A percentile compares a stretch with the other conserved stretches of the same genome.
Conservation (phyloP, 2,888 invertebrate species). For the Scotopteryx bipunctaria region DNA sequence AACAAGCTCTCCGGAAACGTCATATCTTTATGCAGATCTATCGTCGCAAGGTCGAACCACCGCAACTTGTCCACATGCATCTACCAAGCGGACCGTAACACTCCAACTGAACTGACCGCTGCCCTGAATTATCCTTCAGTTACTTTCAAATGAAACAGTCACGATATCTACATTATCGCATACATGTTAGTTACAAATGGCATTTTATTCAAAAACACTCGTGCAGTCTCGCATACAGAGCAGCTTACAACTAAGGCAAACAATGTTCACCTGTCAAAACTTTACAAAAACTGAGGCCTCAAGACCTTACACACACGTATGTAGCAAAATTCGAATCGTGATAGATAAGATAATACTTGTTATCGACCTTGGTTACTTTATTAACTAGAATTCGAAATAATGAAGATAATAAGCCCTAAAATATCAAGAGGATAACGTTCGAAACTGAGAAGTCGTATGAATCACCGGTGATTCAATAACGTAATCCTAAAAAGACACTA, state of each 20-base stretch:
- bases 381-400: conserved; percentile 8
- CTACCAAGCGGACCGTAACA: conserved; percentile 37
- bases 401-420: conserved; percentile 1
- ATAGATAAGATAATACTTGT: conserved; percentile 71
- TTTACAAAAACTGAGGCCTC: conserved; percentile 55
- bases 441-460: no score
- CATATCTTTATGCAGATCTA: conserved; percentile 49
- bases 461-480: conserved; percentile 26
- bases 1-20: conserved; percentile 56
- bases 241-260: conserved; percentile 51
- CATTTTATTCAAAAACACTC: conserved; percentile 36
- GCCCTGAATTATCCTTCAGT: conserved; percentile 28
- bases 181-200: conserved; percentile 25
- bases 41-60: conserved; percentile 54
- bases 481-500: conserved; percentile 24
- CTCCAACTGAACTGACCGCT: conserved; percentile 39
- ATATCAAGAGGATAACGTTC: neutral
- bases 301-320: conserved; percentile 42
- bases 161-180: conserved; percentile 43
- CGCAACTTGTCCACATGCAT: conserved; percentile 40
- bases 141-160: conserved; percentile 47
- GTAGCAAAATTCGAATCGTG: conserved; percentile 48
- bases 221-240: conserved; percentile 34
- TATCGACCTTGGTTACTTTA: conserved; percentile 42
- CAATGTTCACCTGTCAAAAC: conserved; percentile 56